phyloP scores from a whole-genome alignment of 2,797 vertebrate genomes.

The Chromobotia macracanthus region DNA sequence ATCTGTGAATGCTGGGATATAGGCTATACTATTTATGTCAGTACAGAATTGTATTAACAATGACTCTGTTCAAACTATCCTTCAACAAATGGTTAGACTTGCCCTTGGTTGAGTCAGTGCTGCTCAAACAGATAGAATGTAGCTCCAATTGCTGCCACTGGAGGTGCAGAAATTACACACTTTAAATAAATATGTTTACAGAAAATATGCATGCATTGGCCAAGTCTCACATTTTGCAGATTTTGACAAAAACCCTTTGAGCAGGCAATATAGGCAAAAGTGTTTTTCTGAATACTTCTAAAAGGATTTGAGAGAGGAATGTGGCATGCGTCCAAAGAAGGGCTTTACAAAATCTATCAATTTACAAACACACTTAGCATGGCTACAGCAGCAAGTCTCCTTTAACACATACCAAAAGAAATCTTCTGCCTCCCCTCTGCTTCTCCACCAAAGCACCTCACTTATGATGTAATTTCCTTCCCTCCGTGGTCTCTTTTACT shows the following conservation, averaged over 20 bases:
- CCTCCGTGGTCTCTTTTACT: constrained; percentile 75
- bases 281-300: constrained; percentile 68
- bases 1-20: too few species aligned
- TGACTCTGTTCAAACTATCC: neutral
- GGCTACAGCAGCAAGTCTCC: constrained; percentile 62
- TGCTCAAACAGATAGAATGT: neutral
- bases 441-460: constrained; percentile 69
- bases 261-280: constrained; percentile 14
- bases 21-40: too few species aligned
- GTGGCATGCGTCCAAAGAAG: constrained; percentile 65
- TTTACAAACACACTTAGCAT: constrained; percentile 82
- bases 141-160: neutral
- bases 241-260: constrained; percentile 28
- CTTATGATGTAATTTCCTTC: constrained; percentile 82
- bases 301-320: constrained; percentile 77
- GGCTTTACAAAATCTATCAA: constrained; percentile 80
- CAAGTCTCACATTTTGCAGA: neutral
- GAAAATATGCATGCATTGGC: neutral
- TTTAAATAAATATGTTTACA: neutral
- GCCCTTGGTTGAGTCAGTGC: neutral
- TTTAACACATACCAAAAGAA: constrained; percentile 73
- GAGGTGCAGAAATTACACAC: neutral
- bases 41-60: neutral
- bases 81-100: neutral
- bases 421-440: constrained; percentile 70